These are phyloP conservation scores for Pterostichus madidus DNA, from an alignment of 2,888 invertebrate species.

Conservation along the genomic window DNA sequence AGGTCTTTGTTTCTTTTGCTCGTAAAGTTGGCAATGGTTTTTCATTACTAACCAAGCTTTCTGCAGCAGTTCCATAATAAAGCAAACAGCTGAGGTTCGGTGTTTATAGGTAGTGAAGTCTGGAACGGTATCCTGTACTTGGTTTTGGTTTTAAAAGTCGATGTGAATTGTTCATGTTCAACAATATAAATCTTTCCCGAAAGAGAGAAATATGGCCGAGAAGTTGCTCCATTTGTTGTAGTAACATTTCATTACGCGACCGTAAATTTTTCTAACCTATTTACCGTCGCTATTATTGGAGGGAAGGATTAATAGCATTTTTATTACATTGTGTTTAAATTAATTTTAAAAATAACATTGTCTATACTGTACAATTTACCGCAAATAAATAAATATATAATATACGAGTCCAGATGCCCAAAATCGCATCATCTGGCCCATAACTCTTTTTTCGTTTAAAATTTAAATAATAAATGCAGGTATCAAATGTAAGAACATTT, in stretches of 20 bases:
- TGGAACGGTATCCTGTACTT: background rate
- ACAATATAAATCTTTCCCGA: constrained; percentile 23
- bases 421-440: no score
- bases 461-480: no score
- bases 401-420: no score
- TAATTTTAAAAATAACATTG: background rate
- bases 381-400: no score
- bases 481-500: no score
- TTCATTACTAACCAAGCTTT: background rate
- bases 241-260: constrained; percentile 10
- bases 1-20: constrained; percentile 10
- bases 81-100: background rate
- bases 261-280: constrained; percentile 23
- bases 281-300: constrained; percentile 7
- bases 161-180: constrained; percentile 29
- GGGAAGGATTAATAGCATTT: background rate
- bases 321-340: constrained; percentile 5
- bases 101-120: background rate
- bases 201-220: constrained; percentile 23
- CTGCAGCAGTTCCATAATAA: constrained; percentile 2
- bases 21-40: constrained; percentile 33
- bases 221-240: constrained; percentile 18
- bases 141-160: background rate
- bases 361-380: no score
- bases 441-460: no score